phyloP scores from a whole-genome alignment of 2,888 invertebrate species.

The Spatulosminthurus flaviceps region DNA sequence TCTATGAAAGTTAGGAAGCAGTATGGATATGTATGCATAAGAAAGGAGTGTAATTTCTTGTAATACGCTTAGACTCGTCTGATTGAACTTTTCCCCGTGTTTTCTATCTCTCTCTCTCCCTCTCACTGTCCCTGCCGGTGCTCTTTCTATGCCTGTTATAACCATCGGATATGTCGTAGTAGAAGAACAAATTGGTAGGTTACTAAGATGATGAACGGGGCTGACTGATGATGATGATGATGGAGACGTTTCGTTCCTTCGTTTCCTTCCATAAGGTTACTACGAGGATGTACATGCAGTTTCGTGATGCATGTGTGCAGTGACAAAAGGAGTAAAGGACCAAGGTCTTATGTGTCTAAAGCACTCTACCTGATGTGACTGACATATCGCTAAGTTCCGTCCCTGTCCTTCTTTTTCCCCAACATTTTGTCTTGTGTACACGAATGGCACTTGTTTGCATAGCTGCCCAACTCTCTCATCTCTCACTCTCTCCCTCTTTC shows the following conservation, averaged over 20 bases:
- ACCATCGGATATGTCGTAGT: slow-evolving; percentile 1
- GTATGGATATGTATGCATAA: neutral
- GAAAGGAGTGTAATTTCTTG: neutral
- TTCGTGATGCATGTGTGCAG: slow-evolving; percentile 1
- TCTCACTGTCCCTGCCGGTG: too few relatives aligned
- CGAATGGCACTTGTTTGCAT: slow-evolving; percentile 47
- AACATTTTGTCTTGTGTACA: slow-evolving; percentile 44
- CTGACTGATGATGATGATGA: slow-evolving; percentile 35
- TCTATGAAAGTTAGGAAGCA: too few relatives aligned
- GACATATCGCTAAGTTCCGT: slow-evolving; percentile 33
- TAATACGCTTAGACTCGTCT: neutral
- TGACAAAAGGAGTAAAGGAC: slow-evolving; percentile 10
- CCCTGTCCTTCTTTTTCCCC: slow-evolving; percentile 27
- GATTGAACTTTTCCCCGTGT: neutral
- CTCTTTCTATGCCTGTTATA: neutral
- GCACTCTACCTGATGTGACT: neutral
- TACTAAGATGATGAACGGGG: slow-evolving; percentile 27
- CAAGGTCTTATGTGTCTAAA: neutral
- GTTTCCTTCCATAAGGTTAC: neutral
- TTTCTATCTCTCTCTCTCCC: too few relatives aligned
- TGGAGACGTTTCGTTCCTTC: slow-evolving; percentile 32
- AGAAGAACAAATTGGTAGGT: slow-evolving; percentile 10
- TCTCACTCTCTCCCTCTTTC: slow-evolving; percentile 3
- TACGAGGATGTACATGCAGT: neutral
- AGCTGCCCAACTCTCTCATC: slow-evolving; percentile 45